Conservation (phyloP, 1,140 invertebrate species). For the Zaprionus gabonicus region DNA sequence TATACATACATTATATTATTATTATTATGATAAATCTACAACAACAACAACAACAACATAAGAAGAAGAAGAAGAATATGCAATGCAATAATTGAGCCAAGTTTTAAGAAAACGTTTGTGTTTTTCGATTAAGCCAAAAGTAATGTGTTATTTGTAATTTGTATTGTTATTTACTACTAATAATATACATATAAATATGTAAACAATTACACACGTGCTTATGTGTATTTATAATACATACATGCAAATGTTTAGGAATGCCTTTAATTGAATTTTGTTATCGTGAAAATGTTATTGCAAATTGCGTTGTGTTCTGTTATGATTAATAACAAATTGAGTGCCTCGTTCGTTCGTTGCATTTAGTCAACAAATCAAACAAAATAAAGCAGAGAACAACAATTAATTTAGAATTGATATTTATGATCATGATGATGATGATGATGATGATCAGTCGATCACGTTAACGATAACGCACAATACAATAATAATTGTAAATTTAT, state of each 20-base stretch:
- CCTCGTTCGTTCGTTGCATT: constrained; percentile 66
- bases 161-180: constrained; percentile 82
- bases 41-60: not conserved
- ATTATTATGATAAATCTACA: not conserved
- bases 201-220: constrained; percentile 50
- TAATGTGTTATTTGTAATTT: constrained; percentile 83
- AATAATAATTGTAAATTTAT: constrained; percentile 56
- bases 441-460: not conserved
- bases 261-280: constrained; percentile 60
- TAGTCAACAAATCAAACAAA: constrained; percentile 41
- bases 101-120: constrained; percentile 61
- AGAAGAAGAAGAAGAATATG: constrained; percentile 5
- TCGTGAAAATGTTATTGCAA: constrained; percentile 13
- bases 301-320: constrained; percentile 39
- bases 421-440: constrained; percentile 6
- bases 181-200: constrained; percentile 49
- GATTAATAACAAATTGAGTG: constrained; percentile 75
- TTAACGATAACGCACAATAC: constrained; percentile 57
- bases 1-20: constrained; percentile 32
- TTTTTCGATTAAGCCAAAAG: constrained; percentile 76
- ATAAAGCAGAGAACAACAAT: constrained; percentile 25
- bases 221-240: constrained; percentile 48
- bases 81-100: constrained; percentile 64
- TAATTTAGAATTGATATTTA: constrained; percentile 38
- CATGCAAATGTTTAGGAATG: constrained; percentile 51